These are phyloP conservation scores for Harmothoe impar DNA, from an alignment of 2,888 invertebrate genomes.

Conservation along the genomic window DNA sequence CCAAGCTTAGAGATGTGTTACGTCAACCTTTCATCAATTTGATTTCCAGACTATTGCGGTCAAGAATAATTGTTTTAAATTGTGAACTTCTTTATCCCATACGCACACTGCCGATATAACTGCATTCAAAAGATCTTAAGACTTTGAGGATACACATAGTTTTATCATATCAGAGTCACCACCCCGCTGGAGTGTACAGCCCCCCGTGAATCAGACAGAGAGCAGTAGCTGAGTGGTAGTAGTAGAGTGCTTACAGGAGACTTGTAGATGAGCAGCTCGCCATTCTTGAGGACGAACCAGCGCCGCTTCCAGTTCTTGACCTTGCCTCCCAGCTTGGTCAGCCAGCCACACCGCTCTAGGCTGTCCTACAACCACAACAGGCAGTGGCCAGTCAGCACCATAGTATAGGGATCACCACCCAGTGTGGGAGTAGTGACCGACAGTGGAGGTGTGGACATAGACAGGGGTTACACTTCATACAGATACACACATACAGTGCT, in stretches of 20 bases:
- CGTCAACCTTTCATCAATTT: too few relatives aligned
- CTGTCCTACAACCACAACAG: constrained; percentile 67
- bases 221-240: neutral
- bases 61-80: too few relatives aligned
- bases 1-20: too few relatives aligned
- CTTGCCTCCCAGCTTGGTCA: constrained; percentile 95
- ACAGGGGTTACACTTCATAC: neutral
- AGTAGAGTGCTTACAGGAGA: constrained; percentile 87
- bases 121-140: too few relatives aligned
- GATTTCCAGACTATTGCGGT: too few relatives aligned
- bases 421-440: neutral
- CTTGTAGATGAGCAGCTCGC: constrained; percentile 96
- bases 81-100: too few relatives aligned
- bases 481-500: too few relatives aligned
- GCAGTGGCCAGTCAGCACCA: neutral
- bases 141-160: too few relatives aligned
- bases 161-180: too few relatives aligned
- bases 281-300: constrained; percentile 97
- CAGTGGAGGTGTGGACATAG: neutral
- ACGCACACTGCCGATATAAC: too few relatives aligned
- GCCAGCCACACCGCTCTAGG: constrained; percentile 93
- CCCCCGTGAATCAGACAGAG: too few relatives aligned
- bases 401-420: neutral
- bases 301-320: constrained; percentile 97
- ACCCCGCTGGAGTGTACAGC: too few relatives aligned